Evolutionary conservation across 92 coral and sea anemone genomes (phyloP), one percentile per base, ranked within the genome.

Genomic region (Zoanthus sansibaricus): DNA sequence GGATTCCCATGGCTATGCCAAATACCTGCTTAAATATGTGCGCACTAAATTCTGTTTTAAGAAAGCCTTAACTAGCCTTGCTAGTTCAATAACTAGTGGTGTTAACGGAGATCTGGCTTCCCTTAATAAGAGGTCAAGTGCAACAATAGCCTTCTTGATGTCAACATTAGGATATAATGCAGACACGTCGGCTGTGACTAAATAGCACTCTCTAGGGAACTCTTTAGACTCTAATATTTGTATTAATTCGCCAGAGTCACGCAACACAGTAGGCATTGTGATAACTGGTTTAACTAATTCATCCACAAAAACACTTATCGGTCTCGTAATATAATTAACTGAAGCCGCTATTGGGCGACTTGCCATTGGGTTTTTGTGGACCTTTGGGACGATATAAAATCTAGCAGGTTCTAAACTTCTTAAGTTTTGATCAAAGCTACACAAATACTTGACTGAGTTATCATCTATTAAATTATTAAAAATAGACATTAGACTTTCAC

Each of bases 1-100:
- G 71, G 31, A 33, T 66, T 66, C 71, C 71, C 71, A 66, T 66
- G 30, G 71, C 71, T n/a, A 66, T 66, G 20, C 71, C 71, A 66
- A 66, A 66, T n/a, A 25, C 30, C 33, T 66, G 33, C 31, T 25
- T n/a, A 66, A 66, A 66, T 66, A 66, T 66, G 33, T 66, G 71
- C 33, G 0, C 31, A 66, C 71, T 66, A 25, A 66, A 66, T 66
- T 66, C 71, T 25, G 71, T n/a, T 25, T 66, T 66, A n/a, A 66
- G 71, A n/a, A 66, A 66, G n/a, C n/a, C n/a, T n/a, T n/a, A n/a
- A 66, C 71, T 66, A 66, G 11, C 33, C 71, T 66, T 11, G 71
- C 71, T 7, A 66, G 33, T 25, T 66, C 20, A 66, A 66, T n/a
- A n/a, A 66, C 7, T n/a, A 66, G 31, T 7, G 32, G 71, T n/a